Conservation (phyloP, 2,797 vertebrate genomes). For the Diceros bicornis region DNA sequence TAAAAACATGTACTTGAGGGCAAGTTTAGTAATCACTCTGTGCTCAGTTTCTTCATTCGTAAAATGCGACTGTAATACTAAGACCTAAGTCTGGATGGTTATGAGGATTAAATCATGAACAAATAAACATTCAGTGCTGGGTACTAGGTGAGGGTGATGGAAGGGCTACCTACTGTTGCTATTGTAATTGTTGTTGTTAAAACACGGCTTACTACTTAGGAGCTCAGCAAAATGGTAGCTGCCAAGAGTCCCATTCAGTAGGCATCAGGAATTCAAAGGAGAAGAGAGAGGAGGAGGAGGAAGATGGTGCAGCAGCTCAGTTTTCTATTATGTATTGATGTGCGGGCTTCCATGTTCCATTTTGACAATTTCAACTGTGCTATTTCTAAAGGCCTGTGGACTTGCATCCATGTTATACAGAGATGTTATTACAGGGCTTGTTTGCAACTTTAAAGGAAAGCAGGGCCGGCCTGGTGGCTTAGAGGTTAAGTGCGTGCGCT, state of each 20-base stretch:
- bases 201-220: neutral
- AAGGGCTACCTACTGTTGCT: too few species aligned
- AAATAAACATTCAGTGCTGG: neutral
- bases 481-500: too few species aligned
- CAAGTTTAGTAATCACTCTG: neutral
- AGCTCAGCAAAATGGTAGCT: neutral
- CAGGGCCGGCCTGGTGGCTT: neutral
- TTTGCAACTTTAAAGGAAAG: constrained; percentile 71
- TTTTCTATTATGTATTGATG: neutral
- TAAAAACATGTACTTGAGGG: neutral
- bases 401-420: neutral
- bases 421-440: constrained; percentile 44
- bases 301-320: accelerated
- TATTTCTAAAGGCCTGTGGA: neutral
- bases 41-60: neutral
- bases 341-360: neutral
- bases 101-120: neutral
- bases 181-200: neutral
- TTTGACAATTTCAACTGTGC: neutral
- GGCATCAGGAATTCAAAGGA: neutral
- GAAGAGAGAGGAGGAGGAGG: neutral
- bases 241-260: neutral
- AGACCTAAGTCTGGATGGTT: neutral
- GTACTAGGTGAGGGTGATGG: neutral
- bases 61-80: neutral